Conservation (phyloP, 1,140 invertebrate species). For the Dendrolimus kikuchii region DNA sequence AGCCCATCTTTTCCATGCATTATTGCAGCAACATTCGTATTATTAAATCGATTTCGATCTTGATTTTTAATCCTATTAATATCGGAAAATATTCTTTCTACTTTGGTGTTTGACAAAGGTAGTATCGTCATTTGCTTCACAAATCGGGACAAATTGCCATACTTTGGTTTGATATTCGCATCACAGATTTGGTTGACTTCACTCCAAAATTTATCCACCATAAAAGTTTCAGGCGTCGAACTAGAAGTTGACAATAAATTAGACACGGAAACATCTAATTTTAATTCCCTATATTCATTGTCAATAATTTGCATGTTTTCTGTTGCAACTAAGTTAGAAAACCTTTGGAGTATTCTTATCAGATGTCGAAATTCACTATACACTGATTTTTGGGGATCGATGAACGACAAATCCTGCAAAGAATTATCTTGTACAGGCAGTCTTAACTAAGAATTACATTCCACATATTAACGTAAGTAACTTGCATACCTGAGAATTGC, state of each 20-base stretch:
- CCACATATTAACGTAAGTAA: too few relatives aligned
- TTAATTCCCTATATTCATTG: slow-evolving; percentile 6
- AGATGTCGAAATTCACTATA: slow-evolving; percentile 1
- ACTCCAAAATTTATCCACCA: neutral
- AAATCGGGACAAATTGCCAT: neutral
- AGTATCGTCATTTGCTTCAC: neutral
- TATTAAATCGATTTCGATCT: slow-evolving; percentile 9
- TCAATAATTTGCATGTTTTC: too few relatives aligned
- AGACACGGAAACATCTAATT: neutral
- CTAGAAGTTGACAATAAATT: too few relatives aligned
- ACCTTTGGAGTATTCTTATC: slow-evolving; percentile 4
- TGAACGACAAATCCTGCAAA: slow-evolving; percentile 1
- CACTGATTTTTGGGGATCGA: slow-evolving; percentile 3
- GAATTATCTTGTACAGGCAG: too few relatives aligned
- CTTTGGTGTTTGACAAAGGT: slow-evolving; percentile 3
- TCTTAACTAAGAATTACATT: too few relatives aligned
- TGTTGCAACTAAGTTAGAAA: slow-evolving; percentile 5
- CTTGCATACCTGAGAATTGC: too few relatives aligned
- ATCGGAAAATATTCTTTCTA: slow-evolving; percentile 10
- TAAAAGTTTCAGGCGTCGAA: too few relatives aligned
- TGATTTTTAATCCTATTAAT: slow-evolving; percentile 8
- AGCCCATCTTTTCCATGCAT: slow-evolving; percentile 3
- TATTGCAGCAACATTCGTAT: slow-evolving; percentile 4
- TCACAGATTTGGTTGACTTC: slow-evolving; percentile 2
- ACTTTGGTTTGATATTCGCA: slow-evolving; percentile 2